A percentile compares a stretch with the other conserved stretches of the same genome.
Conservation (phyloP, 1,140 invertebrate genomes). For the Danaus plexippus region DNA sequence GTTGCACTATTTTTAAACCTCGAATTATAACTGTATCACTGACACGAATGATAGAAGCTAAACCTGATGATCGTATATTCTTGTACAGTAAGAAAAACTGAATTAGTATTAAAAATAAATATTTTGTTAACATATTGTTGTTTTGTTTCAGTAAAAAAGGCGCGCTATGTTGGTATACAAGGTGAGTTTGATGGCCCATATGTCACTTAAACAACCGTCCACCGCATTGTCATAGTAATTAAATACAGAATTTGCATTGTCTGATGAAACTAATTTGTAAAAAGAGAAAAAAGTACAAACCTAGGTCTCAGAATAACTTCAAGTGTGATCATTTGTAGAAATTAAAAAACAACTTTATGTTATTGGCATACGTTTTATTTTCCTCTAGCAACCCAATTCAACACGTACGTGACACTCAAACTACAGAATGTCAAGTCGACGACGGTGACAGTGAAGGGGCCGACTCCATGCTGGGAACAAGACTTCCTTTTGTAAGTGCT, state of each 20-base stretch:
- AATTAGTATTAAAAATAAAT: not conserved
- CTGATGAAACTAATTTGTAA: too few relatives aligned
- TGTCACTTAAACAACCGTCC: too few relatives aligned
- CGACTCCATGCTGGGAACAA: constrained; percentile 96
- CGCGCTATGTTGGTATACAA: constrained; percentile 75
- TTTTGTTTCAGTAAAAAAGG: constrained; percentile 76
- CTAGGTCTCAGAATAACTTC: too few relatives aligned
- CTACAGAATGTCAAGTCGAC: constrained; percentile 98
- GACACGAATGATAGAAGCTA: too few relatives aligned
- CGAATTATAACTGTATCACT: too few relatives aligned
- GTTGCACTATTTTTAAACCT: too few relatives aligned
- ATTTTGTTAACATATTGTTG: constrained; percentile 17
- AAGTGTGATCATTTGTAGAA: too few relatives aligned
- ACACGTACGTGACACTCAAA: constrained; percentile 95
- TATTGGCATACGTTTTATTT: constrained; percentile 24
- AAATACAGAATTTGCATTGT: too few relatives aligned
- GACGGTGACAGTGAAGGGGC: constrained; percentile 95
- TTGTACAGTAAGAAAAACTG: not conserved
- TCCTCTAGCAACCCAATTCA: constrained; percentile 81
- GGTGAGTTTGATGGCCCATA: constrained; percentile 49
- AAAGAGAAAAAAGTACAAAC: too few relatives aligned
- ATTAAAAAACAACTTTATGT: not conserved
- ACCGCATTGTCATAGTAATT: too few relatives aligned
- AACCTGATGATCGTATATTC: too few relatives aligned
- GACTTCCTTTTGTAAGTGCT: constrained; percentile 98